phyloP scores from a whole-genome alignment of 2,113 vertebrate species.

The Zapus hudsonius region DNA sequence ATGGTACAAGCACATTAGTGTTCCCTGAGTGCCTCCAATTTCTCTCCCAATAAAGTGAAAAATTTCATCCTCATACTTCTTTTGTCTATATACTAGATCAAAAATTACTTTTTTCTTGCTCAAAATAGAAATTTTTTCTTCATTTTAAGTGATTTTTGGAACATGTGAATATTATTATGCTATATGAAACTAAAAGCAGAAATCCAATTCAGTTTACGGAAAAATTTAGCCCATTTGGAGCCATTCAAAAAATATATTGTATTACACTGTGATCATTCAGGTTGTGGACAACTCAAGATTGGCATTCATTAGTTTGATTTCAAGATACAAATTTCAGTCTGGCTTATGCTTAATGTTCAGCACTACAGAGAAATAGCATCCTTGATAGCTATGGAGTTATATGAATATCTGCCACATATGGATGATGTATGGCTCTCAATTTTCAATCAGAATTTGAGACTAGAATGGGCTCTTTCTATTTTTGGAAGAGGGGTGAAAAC shows the following conservation, averaged over 20 bases:
- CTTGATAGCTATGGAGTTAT: not conserved
- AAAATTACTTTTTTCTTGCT: slow-evolving; percentile 8
- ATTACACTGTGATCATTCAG: slow-evolving; percentile 21
- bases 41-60: not conserved
- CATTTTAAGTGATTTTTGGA: slow-evolving; percentile 23
- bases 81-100: not conserved
- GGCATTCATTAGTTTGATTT: slow-evolving; percentile 29
- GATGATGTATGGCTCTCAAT: not conserved
- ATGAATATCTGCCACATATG: not conserved
- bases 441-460: not conserved
- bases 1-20: not conserved
- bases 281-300: not conserved
- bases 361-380: not conserved
- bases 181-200: slow-evolving; percentile 35
- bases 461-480: not conserved
- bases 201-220: slow-evolving; percentile 9
- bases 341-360: not conserved
- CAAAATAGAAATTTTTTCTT: not conserved
- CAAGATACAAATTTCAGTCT: slow-evolving; percentile 30
- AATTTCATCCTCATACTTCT: not conserved
- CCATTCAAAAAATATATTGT: not conserved
- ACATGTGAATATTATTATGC: not conserved
- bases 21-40: not conserved
- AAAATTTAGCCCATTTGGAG: not conserved
- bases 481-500: not conserved